Conservation (phyloP, 92 coral and sea anemone genomes). For the Umimayanthus kanabou region DNA sequence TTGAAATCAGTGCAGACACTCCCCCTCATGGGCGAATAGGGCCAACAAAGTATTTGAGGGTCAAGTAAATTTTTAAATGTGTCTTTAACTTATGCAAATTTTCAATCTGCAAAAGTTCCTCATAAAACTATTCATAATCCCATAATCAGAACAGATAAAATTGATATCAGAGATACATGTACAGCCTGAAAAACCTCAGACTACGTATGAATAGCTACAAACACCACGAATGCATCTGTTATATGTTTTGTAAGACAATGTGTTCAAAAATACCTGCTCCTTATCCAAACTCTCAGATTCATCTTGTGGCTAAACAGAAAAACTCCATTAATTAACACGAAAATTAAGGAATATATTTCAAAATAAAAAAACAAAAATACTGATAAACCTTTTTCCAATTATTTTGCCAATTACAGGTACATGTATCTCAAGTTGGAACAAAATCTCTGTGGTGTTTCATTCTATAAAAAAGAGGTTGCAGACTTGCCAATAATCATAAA, state of each 20-base stretch:
- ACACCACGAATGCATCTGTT: slow-evolving; percentile 11
- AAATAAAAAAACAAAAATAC: too few relatives aligned
- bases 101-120: too few relatives aligned
- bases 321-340: slow-evolving; percentile 10
- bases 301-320: slow-evolving; percentile 28
- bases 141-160: too few relatives aligned
- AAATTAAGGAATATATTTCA: too few relatives aligned
- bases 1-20: too few relatives aligned
- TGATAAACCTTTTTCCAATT: neutral
- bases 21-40: too few relatives aligned
- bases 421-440: neutral
- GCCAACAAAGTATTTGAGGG: neutral
- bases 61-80: neutral
- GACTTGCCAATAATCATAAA: neutral
- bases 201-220: neutral
- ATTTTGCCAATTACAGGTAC: neutral
- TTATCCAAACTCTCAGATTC: slow-evolving; percentile 11
- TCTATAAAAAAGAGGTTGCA: too few relatives aligned
- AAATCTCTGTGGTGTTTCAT: neutral
- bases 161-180: neutral
- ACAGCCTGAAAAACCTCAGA: neutral
- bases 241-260: neutral
- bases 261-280: slow-evolving; percentile 15
- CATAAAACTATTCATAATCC: too few relatives aligned
- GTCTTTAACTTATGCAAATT: neutral